Evolutionary conservation across 2,888 invertebrate species (phyloP).

Genomic region (Tethea ocularis): DNA sequence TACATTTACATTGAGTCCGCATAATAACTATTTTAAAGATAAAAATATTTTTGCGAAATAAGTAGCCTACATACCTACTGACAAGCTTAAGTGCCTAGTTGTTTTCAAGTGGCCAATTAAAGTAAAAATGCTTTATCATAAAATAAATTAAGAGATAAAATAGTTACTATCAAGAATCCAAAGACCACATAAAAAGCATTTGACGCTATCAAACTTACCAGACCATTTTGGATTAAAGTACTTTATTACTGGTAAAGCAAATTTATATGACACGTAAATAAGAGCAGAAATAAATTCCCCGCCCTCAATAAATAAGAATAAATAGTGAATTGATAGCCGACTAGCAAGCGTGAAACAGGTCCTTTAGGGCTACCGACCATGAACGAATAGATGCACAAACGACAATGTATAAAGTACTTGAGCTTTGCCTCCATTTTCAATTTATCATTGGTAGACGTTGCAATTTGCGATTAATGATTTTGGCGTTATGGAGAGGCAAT

Average conservation of each 20-base stretch:
- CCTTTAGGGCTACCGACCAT: slow-evolving; percentile 6
- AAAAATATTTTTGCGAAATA: too few species aligned
- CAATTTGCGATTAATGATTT: slow-evolving; percentile 1
- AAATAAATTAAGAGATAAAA: neutral
- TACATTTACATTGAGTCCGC: neutral
- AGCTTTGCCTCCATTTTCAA: neutral
- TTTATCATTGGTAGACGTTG: neutral
- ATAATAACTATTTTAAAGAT: neutral
- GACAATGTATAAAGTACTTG: neutral
- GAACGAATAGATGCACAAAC: neutral
- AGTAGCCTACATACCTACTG: too few species aligned
- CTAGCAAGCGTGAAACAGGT: slow-evolving; percentile 10
- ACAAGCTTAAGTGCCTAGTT: neutral
- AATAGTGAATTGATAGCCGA: slow-evolving; percentile 9
- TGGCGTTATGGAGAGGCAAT: neutral
- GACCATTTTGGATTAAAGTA: neutral
- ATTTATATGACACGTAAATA: slow-evolving; percentile 10
- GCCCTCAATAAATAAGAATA: slow-evolving; percentile 8
- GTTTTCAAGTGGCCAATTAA: neutral
- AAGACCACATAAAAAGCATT: neutral
- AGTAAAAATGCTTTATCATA: too few species aligned
- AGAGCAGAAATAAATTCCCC: slow-evolving; percentile 3
- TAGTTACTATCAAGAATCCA: neutral
- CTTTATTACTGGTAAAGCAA: slow-evolving; percentile 4
- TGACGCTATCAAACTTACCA: neutral